Conservation (phyloP, 2,888 invertebrate species). For the Harpagoxenus sublaevis region DNA sequence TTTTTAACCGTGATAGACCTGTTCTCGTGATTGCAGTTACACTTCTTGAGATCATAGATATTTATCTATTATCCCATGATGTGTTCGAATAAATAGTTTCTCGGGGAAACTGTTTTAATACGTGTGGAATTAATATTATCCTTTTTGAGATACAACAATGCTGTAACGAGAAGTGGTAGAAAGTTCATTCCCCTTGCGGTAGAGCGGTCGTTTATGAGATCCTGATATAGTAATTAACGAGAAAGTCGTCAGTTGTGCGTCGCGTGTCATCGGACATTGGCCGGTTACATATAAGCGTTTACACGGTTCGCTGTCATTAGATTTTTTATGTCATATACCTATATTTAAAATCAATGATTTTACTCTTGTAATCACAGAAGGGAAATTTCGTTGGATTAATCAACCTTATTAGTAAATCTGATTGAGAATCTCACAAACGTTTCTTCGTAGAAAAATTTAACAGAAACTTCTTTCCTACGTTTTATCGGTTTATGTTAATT, state of each 20-base stretch:
- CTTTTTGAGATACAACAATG: not conserved
- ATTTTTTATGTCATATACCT: not conserved
- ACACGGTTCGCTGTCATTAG: not conserved
- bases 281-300: not conserved
- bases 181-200: constrained; percentile 35
- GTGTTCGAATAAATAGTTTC: not conserved
- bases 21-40: not conserved
- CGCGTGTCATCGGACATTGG: constrained; percentile 34
- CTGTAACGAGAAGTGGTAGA: constrained; percentile 18
- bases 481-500: not conserved
- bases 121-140: not conserved
- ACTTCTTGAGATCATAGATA: not conserved
- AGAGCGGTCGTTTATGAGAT: constrained; percentile 8
- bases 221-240: constrained; percentile 47
- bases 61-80: not conserved
- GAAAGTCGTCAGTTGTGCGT: constrained; percentile 42
- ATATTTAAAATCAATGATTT: not conserved
- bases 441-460: not conserved
- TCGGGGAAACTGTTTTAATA: constrained; percentile 4
- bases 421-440: not conserved
- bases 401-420: not conserved
- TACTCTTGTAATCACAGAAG: not conserved
- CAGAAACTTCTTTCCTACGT: too few relatives aligned
- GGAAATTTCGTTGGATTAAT: not conserved
- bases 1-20: not conserved